phyloP scores from a whole-genome alignment of 2,113 vertebrate species.

The Microtus oregoni region DNA sequence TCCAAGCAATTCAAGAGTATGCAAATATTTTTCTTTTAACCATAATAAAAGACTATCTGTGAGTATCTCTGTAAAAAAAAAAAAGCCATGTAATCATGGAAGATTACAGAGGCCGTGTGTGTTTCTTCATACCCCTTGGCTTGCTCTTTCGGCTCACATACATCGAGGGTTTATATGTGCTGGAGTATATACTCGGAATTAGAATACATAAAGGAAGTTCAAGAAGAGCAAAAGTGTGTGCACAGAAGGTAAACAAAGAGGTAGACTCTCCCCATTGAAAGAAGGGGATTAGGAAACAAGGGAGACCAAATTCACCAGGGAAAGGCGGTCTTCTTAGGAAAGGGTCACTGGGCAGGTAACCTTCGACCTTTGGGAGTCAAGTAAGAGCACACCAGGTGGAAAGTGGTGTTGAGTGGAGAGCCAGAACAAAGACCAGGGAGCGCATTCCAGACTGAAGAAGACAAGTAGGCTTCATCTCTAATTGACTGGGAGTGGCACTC shows the following conservation, averaged over 20 bases:
- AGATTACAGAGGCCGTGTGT: background rate
- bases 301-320: background rate
- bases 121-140: background rate
- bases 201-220: background rate
- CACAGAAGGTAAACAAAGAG: background rate
- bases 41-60: slow-evolving; percentile 9
- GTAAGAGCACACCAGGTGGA: slow-evolving; percentile 51
- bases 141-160: background rate
- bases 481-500: background rate
- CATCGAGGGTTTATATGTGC: background rate
- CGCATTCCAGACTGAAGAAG: background rate
- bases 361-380: slow-evolving; percentile 56
- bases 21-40: slow-evolving; percentile 42
- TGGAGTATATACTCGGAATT: background rate
- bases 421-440: background rate
- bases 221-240: background rate
- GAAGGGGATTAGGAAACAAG: background rate
- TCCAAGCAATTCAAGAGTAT: background rate
- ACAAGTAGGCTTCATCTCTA: background rate
- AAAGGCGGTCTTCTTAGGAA: slow-evolving; percentile 11
- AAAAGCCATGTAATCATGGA: background rate
- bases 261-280: background rate
- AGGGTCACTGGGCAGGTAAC: slow-evolving; percentile 32
- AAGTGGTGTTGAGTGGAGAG: slow-evolving; percentile 28
- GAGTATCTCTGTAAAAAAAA: background rate